Conservation (phyloP, 2,113 vertebrate genomes). For the Riparia riparia region DNA sequence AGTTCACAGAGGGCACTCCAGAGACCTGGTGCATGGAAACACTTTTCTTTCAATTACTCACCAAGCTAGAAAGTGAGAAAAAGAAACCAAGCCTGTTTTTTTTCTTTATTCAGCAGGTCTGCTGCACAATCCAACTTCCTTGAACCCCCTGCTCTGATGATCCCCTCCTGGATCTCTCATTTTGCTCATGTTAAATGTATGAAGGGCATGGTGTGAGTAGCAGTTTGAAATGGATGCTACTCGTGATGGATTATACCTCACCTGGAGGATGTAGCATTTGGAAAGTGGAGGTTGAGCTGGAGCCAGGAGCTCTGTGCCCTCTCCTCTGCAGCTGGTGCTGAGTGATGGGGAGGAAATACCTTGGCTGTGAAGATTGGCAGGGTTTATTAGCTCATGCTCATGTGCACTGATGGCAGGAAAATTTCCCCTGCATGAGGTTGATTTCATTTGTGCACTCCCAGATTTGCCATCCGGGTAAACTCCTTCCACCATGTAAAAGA, state of each 20-base stretch:
- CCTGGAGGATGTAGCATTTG: neutral
- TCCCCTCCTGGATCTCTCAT: neutral
- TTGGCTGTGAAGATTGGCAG: slow-evolving; percentile 5
- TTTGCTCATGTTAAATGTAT: neutral
- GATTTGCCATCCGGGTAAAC: neutral
- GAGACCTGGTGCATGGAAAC: neutral
- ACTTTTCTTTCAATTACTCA: neutral
- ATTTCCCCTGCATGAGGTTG: neutral
- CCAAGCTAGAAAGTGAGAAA: slow-evolving; percentile 21
- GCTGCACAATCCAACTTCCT: neutral
- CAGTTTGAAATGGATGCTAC: neutral
- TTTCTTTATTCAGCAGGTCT: neutral
- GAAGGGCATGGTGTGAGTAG: neutral
- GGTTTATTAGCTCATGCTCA: neutral
- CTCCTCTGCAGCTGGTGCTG: neutral
- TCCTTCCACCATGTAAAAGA: neutral
- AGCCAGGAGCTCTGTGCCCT: neutral
- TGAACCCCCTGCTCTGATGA: neutral
- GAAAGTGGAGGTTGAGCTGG: neutral
- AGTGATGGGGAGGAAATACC: slow-evolving; percentile 26
- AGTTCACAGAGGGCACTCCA: neutral
- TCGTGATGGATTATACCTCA: neutral
- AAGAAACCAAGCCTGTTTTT: neutral
- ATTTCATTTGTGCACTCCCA: neutral
- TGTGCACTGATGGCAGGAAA: neutral